Conservation (phyloP, 2,888 invertebrate species). For the Tricholauxania praeusta region DNA sequence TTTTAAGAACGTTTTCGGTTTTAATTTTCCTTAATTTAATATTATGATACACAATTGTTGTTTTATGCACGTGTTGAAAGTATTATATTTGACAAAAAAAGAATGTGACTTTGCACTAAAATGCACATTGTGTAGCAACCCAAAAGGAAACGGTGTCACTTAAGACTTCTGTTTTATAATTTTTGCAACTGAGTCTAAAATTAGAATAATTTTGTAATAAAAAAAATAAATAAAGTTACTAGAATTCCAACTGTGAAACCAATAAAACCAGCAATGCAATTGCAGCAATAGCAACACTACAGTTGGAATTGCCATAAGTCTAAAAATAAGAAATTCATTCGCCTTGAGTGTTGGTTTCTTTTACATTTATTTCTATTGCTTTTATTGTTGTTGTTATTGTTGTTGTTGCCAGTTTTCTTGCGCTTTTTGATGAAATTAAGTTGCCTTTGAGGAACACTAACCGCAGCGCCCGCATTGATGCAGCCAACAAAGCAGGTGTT, state of each 20-base stretch:
- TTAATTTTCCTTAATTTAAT: slow-evolving; percentile 15
- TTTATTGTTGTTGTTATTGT: background rate
- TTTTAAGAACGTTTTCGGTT: background rate
- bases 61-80: background rate
- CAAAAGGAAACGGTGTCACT: no score
- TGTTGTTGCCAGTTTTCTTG: background rate
- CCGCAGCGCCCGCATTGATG: no score
- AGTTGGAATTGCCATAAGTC: slow-evolving; percentile 15
- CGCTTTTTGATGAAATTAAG: background rate
- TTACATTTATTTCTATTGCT: background rate
- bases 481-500: no score
- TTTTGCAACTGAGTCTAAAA: no score
- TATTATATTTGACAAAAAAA: background rate
- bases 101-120: background rate
- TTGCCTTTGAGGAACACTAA: background rate
- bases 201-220: no score
- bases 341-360: slow-evolving; percentile 13
- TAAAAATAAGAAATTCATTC: slow-evolving; percentile 15
- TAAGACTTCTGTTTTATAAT: no score
- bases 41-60: background rate
- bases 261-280: background rate
- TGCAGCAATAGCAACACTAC: slow-evolving; percentile 2
- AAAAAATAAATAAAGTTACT: background rate
- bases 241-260: background rate
- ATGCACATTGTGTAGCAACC: background rate